A percentile compares a stretch with the other conserved stretches of the same genome.
Evolutionary conservation across 2,888 invertebrate species (phyloP).

Genomic region (Drosophila pegasa): DNA sequence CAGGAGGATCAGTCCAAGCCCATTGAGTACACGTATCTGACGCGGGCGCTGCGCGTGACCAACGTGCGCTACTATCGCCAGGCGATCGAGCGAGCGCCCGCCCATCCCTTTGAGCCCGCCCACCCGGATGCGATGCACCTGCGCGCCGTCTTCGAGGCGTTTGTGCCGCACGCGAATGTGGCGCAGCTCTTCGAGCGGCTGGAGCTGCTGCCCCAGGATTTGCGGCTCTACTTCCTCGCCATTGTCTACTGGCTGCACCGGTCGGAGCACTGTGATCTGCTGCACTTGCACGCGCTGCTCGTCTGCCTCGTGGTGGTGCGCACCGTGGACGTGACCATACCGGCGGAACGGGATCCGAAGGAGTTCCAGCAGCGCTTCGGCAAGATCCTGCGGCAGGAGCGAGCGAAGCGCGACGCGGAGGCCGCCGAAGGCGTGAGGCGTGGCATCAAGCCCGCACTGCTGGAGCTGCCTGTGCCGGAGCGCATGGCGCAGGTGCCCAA

Average conservation of each 20-base stretch:
- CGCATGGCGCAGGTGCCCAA: constrained; percentile 78
- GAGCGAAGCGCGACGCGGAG: constrained; percentile 72
- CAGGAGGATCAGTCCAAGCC: constrained; percentile 39
- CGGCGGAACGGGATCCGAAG: constrained; percentile 80
- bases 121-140: constrained; percentile 73
- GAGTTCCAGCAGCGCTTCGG: constrained; percentile 81
- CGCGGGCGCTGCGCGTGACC: constrained; percentile 79
- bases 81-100: constrained; percentile 54
- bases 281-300: constrained; percentile 81
- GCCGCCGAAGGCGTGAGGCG: constrained; percentile 62
- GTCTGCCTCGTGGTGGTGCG: constrained; percentile 80
- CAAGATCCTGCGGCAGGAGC: constrained; percentile 77
- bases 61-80: constrained; percentile 80
- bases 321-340: constrained; percentile 82
- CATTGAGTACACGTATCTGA: constrained; percentile 81
- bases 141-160: constrained; percentile 66
- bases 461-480: constrained; percentile 64
- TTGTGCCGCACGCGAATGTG: constrained; percentile 53
- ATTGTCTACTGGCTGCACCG: constrained; percentile 83
- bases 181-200: constrained; percentile 71
- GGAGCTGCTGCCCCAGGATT: constrained; percentile 71
- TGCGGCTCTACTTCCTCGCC: constrained; percentile 81
- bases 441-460: constrained; percentile 57
- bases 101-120: constrained; percentile 64
- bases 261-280: constrained; percentile 75